Percentiles rank a stretch among this genome's conserved stretches.
These are phyloP conservation scores for Xerus rutilus DNA, from an alignment of 2,797 vertebrate genomes.

Conservation along the genomic window DNA sequence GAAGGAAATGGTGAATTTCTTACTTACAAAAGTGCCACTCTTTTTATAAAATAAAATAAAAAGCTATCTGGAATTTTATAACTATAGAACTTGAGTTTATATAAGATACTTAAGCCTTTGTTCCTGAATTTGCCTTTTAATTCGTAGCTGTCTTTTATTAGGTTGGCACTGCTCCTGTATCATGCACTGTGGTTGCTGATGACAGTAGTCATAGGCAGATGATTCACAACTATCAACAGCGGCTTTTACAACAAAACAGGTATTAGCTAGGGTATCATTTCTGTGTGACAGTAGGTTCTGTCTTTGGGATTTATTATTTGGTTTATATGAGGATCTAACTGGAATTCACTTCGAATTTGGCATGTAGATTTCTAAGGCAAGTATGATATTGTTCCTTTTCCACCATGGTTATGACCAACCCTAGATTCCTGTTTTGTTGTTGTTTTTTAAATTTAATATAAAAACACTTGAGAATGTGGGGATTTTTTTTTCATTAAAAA, in stretches of 20 bases:
- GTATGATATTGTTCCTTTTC: not conserved
- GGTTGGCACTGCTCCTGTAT: slow-evolving; percentile 53
- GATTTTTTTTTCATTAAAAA: not conserved
- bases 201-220: slow-evolving; percentile 85
- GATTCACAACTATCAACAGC: slow-evolving; percentile 91
- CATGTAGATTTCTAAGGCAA: not conserved
- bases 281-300: not conserved
- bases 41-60: not conserved
- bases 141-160: slow-evolving; percentile 76
- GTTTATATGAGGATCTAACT: slow-evolving; percentile 12
- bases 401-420: not conserved
- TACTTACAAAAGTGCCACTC: not conserved
- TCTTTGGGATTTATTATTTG: slow-evolving; percentile 54
- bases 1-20: not conserved
- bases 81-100: slow-evolving; percentile 1
- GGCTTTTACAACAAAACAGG: slow-evolving; percentile 93
- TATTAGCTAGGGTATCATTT: slow-evolving; percentile 66
- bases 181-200: slow-evolving; percentile 42
- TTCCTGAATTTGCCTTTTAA: slow-evolving; percentile 71
- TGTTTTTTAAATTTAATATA: slow-evolving; percentile 22
- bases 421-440: not conserved
- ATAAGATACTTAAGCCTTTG: slow-evolving; percentile 16
- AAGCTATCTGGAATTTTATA: slow-evolving; percentile 40
- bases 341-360: not conserved
- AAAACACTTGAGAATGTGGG: slow-evolving; percentile 49